phyloP scores from a whole-genome alignment of 2,888 invertebrate genomes.

The Drosophila mulleri region DNA sequence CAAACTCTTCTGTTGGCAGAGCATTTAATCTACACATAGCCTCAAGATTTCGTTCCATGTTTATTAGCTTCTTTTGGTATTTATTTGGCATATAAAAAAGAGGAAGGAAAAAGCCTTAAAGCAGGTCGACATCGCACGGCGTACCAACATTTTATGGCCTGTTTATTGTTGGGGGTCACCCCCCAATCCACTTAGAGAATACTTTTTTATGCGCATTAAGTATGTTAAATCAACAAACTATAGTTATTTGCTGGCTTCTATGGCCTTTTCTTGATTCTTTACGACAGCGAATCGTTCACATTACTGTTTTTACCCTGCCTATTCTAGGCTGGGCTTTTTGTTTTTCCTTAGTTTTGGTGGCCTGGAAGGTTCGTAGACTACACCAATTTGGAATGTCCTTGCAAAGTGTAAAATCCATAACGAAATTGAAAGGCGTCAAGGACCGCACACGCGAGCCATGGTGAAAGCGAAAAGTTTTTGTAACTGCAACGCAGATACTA shows the following conservation, averaged over 20 bases:
- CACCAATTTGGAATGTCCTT: slow-evolving; percentile 61
- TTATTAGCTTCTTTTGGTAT: slow-evolving; percentile 42
- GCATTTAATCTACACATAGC: slow-evolving; percentile 24
- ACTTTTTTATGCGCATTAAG: slow-evolving; percentile 64
- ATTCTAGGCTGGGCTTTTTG: slow-evolving; percentile 9
- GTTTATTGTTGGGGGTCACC: slow-evolving; percentile 64
- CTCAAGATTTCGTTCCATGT: slow-evolving; percentile 25
- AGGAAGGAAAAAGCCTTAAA: slow-evolving; percentile 16
- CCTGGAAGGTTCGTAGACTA: slow-evolving; percentile 41
- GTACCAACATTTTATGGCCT: slow-evolving; percentile 69
- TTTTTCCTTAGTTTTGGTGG: slow-evolving; percentile 10
- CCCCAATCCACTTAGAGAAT: slow-evolving; percentile 30
- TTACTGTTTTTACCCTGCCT: slow-evolving; percentile 30
- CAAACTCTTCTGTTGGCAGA: slow-evolving; percentile 6
- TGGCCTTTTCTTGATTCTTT: slow-evolving; percentile 63
- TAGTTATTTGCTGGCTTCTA: slow-evolving; percentile 67
- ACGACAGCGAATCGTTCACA: slow-evolving; percentile 47
- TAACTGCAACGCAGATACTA: slow-evolving; percentile 72
- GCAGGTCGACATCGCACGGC: slow-evolving; percentile 48
- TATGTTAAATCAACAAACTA: slow-evolving; percentile 72
- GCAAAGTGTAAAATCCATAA: slow-evolving; percentile 55
- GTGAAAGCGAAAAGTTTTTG: slow-evolving; percentile 44
- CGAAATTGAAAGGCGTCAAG: slow-evolving; percentile 57
- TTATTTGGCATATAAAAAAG: slow-evolving; percentile 61
- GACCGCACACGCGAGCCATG: slow-evolving; percentile 54